Conservation (phyloP, 1,140 invertebrate genomes). For the Papilio dardanus region DNA sequence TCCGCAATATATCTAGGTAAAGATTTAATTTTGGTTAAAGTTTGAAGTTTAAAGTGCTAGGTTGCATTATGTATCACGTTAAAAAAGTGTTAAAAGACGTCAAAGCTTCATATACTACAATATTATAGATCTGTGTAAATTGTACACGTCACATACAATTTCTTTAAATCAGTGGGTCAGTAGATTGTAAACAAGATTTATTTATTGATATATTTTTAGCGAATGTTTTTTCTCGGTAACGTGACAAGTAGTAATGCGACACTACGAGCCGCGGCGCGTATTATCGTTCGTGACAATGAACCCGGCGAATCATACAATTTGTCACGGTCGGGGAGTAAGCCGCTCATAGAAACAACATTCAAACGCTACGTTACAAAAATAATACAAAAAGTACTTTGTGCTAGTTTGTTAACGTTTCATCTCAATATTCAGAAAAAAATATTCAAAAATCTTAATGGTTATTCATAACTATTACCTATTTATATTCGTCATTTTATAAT, state of each 20-base stretch:
- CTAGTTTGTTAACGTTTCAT: background rate
- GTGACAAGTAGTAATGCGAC: background rate
- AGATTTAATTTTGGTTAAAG: too few species aligned
- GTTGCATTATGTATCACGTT: too few species aligned
- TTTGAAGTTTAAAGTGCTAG: too few species aligned
- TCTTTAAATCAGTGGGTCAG: background rate
- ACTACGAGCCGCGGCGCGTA: slow-evolving; percentile 3
- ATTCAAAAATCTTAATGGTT: background rate
- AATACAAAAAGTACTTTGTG: background rate
- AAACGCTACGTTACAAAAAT: background rate
- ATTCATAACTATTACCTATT: too few species aligned
- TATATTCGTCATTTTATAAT: too few species aligned
- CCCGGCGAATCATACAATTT: slow-evolving; percentile 24
- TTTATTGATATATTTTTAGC: background rate
- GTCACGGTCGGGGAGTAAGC: slow-evolving; percentile 9
- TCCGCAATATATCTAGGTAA: too few species aligned
- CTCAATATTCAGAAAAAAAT: background rate
- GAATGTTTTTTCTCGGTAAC: background rate
- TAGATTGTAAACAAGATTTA: background rate
- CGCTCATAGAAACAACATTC: slow-evolving; percentile 14
- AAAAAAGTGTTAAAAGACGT: too few species aligned
- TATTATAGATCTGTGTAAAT: too few species aligned
- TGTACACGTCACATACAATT: too few species aligned
- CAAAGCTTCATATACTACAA: too few species aligned
- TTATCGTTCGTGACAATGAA: slow-evolving; percentile 26